Conservation (phyloP, 2,113 vertebrate genomes). For the Bombycilla garrulus region DNA sequence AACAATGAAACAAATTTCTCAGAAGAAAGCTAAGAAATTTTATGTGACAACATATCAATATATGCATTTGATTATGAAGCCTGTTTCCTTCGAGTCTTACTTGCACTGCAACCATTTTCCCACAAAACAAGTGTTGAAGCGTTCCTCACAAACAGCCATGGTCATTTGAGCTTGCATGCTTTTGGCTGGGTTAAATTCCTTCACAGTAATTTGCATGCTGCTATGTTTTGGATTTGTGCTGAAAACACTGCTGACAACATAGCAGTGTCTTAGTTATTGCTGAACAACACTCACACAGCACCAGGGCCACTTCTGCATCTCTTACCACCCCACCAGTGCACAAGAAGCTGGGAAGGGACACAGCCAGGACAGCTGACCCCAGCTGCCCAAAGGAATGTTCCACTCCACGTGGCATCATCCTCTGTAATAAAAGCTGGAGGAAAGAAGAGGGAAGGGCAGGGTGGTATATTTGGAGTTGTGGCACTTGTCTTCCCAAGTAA, state of each 20-base stretch:
- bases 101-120: background rate
- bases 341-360: background rate
- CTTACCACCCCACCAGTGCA: background rate
- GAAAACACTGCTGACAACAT: background rate
- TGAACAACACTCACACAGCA: background rate
- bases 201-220: background rate
- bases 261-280: background rate
- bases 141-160: background rate
- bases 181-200: background rate
- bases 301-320: background rate
- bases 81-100: background rate
- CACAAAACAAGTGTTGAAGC: background rate
- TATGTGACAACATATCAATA: background rate
- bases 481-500: background rate
- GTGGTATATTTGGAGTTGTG: fast-evolving
- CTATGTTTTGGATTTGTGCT: background rate
- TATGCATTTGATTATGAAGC: background rate
- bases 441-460: background rate
- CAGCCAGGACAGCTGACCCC: background rate
- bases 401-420: background rate
- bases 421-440: background rate
- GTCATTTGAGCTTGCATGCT: background rate
- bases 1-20: background rate
- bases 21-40: background rate
- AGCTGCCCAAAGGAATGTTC: background rate